These are phyloP conservation scores for Teleopsis dalmanni DNA, from an alignment of 1,140 invertebrate genomes.

Conservation along the genomic window DNA sequence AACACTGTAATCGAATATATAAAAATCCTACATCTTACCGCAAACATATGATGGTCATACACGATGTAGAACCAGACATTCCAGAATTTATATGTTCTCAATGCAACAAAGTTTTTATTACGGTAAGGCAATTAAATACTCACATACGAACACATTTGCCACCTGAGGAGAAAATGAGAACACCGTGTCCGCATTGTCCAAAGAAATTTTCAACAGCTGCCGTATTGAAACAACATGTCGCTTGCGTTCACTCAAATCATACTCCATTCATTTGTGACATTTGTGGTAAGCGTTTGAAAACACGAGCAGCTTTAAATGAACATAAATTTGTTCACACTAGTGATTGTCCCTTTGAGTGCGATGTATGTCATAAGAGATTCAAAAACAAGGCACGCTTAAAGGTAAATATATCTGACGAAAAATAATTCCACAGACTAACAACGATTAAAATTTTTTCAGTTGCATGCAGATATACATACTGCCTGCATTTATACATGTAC, in stretches of 20 bases:
- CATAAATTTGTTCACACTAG: constrained; percentile 48
- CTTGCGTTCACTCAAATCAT: constrained; percentile 43
- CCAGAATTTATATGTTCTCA: constrained; percentile 38
- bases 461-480: constrained; percentile 44
- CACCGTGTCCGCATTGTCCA: constrained; percentile 39
- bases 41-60: constrained; percentile 24
- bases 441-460: constrained; percentile 9
- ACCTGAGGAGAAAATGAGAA: constrained; percentile 34
- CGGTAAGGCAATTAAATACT: constrained; percentile 31
- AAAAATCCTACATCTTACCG: constrained; percentile 24
- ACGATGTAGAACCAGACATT: constrained; percentile 18
- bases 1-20: constrained; percentile 23
- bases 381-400: constrained; percentile 38
- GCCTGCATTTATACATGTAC: constrained; percentile 44
- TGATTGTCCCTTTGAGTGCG: constrained; percentile 46
- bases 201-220: constrained; percentile 35
- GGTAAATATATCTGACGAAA: constrained; percentile 18
- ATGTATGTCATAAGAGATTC: constrained; percentile 43
- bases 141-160: constrained; percentile 45
- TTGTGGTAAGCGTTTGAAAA: constrained; percentile 46
- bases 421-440: neutral
- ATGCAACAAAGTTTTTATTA: constrained; percentile 40
- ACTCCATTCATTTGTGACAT: constrained; percentile 46
- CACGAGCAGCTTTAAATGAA: constrained; percentile 44
- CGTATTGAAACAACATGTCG: constrained; percentile 42